Evolutionary conservation across 2,113 vertebrate genomes (phyloP), one percentile per base, ranked within the genome.

Genomic region (Marmota flaviventris): DNA sequence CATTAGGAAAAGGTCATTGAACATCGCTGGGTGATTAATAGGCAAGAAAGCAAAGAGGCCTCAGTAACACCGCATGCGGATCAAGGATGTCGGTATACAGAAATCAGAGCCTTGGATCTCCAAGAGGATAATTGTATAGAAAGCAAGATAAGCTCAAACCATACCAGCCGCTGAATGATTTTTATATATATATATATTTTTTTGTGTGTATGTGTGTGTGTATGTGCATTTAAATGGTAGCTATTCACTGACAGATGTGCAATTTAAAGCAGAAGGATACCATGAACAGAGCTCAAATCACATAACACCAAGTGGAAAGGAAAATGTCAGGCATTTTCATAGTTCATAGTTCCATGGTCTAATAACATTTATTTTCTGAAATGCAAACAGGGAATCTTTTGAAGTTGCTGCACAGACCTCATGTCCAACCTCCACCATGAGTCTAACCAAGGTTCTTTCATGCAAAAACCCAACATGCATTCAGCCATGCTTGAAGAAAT

Each of bases 401-500:
- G 25, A 92, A 98, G 77, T 97, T 97, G 86, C 88, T 91, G 58
- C 88, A 70, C 94, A 69, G 92, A 98, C 95, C 97, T 93, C 65
- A 96, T 78, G 88, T 97, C 93, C 87, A 95, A 96, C 93, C 82
- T 65, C 75, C 97, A 93, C 94, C 84, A 61, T 48, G 56, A 97
- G 95, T 91, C 93, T 94, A 96, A 96, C 85, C 76, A 85, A 97
- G 97, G 96, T 93, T 85, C 91, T 94, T 96, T 96, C 99, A 99
- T 99, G 99, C 99, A 99, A 98, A 98, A 98, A 78, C 97, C 98
- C 98, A 3, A 98, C 99, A 99, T 99, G 99, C 99, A 99, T 98
- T 95, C 99, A 99, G 99, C 98, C 99, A 99, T 99, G 99, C 99
- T 97, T 97, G 97, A 94, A 98, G 96, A 95, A 86, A 97, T 94